phyloP scores from a whole-genome alignment of 2,797 vertebrate species.

The Sebastes miniatus region DNA sequence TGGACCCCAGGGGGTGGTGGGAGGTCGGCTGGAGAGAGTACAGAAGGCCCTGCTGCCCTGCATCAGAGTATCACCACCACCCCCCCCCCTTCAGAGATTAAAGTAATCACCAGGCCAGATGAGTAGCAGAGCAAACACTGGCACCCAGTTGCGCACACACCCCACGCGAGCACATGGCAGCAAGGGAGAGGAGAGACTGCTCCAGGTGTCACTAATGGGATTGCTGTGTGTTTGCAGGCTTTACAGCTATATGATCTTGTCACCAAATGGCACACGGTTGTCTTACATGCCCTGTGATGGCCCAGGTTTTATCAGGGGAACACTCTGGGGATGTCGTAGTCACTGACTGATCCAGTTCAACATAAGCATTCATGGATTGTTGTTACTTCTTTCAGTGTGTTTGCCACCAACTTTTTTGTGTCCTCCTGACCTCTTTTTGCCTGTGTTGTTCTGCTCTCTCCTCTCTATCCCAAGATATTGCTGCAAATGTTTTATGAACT shows the following conservation, averaged over 20 bases:
- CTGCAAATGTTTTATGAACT: conserved; percentile 10
- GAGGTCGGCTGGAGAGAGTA: conserved; percentile 54
- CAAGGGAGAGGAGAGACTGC: conserved; percentile 17
- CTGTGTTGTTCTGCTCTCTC: not conserved
- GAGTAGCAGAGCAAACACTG: conserved; percentile 72
- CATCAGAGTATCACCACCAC: conserved; percentile 60
- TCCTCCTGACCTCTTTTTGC: not conserved
- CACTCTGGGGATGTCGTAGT: conserved; percentile 8
- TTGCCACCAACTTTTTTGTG: not conserved
- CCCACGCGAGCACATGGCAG: conserved; percentile 61
- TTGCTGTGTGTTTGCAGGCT: conserved; percentile 64
- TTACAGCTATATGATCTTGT: conserved; percentile 49
- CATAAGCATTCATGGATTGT: conserved; percentile 10
- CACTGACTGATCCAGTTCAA: conserved; percentile 9
- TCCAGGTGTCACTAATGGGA: conserved; percentile 79
- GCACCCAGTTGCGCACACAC: conserved; percentile 64
- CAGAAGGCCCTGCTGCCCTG: conserved; percentile 64
- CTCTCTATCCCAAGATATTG: not conserved
- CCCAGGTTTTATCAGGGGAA: conserved; percentile 19
- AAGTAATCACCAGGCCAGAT: conserved; percentile 78
- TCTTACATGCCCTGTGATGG: conserved; percentile 52
- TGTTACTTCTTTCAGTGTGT: not conserved
- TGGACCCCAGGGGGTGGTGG: conserved; percentile 75
- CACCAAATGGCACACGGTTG: conserved; percentile 63
- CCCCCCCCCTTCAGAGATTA: conserved; percentile 74